Evolutionary conservation across 2,113 vertebrate genomes (phyloP), one percentile per base, ranked within the genome.

Genomic region (Erythrocebus patas): DNA sequence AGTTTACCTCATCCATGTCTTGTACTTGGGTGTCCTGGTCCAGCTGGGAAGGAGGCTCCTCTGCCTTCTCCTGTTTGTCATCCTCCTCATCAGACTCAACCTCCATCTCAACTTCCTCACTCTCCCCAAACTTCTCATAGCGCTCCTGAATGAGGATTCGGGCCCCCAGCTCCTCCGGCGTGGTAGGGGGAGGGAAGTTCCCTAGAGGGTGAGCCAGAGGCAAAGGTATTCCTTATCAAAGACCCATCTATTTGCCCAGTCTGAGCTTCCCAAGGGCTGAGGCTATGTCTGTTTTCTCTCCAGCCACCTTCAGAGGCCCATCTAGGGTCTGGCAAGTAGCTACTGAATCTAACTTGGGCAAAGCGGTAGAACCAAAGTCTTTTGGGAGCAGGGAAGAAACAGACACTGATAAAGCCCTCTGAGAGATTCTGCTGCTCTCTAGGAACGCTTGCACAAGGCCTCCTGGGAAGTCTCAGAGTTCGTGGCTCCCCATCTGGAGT

Each of bases 41-140:
- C 72, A 99, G 98, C 55, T 99, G 99, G 38, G 99, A 97, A 14
- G 99, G 98, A 0, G 99, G 97, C 76, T 99, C 99, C 11, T 99
- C 99, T 0, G 98, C 76, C 59, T 99, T 99, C 48, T 98, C 98
- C 55, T 99, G 99, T 16, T 99, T 98, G 57, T 99, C 99, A 0
- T 99, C 99, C 43, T 99, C 99, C 83, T 99, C 99, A 79, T 99
- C 99, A 52, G 99, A 99, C 94, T 99, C 99, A 2, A 99, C 99
- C 98, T 99, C 99, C 99, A 99, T 99, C 97, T 99, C 99, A 0
- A 99, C 99, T 93, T 99, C 99, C 97, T 99, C 99, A 6, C 99
- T 99, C 98, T 99, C 99, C 14, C 99, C 99, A 97, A 99, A 99
- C 98, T 99, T 99, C 98, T 99, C 99, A 0, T 99, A 99, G 85